A percentile compares a stretch with the other conserved stretches of the same genome.
Conservation (phyloP, 2,888 invertebrate genomes). For the Creontiades dilutus region DNA sequence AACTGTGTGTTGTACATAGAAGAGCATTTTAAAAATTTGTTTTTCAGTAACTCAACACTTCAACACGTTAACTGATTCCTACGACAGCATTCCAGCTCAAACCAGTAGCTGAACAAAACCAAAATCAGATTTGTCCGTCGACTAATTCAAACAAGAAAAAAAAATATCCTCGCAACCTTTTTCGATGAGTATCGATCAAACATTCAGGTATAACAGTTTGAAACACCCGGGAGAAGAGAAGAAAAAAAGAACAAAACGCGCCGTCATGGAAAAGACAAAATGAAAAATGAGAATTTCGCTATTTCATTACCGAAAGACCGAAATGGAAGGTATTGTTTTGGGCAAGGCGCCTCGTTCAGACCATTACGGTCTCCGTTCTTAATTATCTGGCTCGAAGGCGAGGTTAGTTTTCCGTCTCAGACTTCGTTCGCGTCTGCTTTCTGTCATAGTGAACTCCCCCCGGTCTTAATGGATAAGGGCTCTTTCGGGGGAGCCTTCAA, state of each 20-base stretch:
- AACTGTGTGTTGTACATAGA: too few species aligned
- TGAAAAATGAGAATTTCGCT: constrained; percentile 55
- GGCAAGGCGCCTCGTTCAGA: constrained; percentile 41
- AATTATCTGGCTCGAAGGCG: constrained; percentile 44
- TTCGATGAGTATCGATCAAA: constrained; percentile 62
- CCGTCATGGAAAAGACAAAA: constrained; percentile 42
- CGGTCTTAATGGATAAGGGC: constrained; percentile 48
- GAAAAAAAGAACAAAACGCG: constrained; percentile 28
- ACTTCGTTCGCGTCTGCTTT: constrained; percentile 38
- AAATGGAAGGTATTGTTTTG: constrained; percentile 59
- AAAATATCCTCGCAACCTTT: constrained; percentile 5
- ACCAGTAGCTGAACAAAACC: constrained; percentile 23
- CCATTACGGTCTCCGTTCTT: constrained; percentile 54
- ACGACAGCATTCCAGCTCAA: neutral
- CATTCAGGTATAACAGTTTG: constrained; percentile 40
- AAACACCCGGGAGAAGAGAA: neutral
- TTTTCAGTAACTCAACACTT: too few species aligned
- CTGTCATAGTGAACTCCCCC: constrained; percentile 40
- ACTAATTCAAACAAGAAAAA: constrained; percentile 9
- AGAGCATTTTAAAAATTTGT: too few species aligned
- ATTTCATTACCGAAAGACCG: constrained; percentile 57
- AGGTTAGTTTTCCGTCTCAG: constrained; percentile 53
- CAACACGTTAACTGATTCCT: neutral
- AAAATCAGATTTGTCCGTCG: neutral
- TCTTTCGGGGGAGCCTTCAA: neutral